Evolutionary conservation across 2,888 invertebrate species (phyloP).

Genomic region (Lasioglossum morio): DNA sequence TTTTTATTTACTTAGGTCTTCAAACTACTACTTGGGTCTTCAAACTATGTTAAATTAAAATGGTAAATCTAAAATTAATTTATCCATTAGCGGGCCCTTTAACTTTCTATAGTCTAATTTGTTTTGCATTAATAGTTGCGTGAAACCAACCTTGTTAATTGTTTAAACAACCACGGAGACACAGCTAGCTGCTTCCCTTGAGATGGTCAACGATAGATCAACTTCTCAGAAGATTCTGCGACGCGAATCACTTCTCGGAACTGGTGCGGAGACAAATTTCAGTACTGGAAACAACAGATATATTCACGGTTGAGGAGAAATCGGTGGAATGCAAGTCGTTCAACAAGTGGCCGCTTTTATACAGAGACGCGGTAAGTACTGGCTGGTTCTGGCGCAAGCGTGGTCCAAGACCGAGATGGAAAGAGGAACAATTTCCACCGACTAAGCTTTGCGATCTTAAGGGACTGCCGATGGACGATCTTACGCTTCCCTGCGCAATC

Average conservation of each 20-base stretch:
- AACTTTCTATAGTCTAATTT: neutral
- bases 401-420: conserved; percentile 42
- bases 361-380: conserved; percentile 73
- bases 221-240: neutral
- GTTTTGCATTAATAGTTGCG: neutral
- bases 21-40: too few relatives aligned
- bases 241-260: conserved; percentile 11
- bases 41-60: too few relatives aligned
- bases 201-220: neutral
- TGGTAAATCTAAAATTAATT: too few relatives aligned
- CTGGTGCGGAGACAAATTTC: neutral
- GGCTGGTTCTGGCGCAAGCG: conserved; percentile 76
- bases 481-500: conserved; percentile 28
- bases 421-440: conserved; percentile 48
- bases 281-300: conserved; percentile 43
- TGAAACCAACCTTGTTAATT: conserved; percentile 28
- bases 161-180: conserved; percentile 21
- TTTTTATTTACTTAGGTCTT: too few relatives aligned
- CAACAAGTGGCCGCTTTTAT: conserved; percentile 84
- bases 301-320: conserved; percentile 72
- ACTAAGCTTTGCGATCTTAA: conserved; percentile 51
- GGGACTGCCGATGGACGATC: conserved; percentile 43
- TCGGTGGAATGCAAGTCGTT: conserved; percentile 81
- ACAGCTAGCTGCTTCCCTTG: too few relatives aligned
- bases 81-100: too few relatives aligned